Conservation (phyloP, 92 coral and sea anemone genomes). For the Diadumene lineata region DNA sequence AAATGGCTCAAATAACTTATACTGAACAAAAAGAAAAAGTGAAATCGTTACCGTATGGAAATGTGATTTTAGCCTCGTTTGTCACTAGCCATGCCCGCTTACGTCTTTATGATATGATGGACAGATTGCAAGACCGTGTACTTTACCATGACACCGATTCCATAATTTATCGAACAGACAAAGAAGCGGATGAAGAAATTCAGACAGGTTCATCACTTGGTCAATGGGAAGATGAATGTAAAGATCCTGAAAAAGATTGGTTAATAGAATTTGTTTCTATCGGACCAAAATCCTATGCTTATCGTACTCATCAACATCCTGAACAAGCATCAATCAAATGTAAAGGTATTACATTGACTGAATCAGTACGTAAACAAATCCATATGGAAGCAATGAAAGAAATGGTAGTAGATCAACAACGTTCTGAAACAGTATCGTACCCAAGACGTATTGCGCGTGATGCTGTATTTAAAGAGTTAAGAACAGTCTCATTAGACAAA, state of each 20-base stretch:
- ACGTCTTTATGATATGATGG: not conserved
- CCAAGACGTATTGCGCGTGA: constrained; percentile 4
- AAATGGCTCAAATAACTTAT: constrained; percentile 11
- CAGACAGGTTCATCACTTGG: constrained; percentile 5
- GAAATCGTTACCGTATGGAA: not conserved
- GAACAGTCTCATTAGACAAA: not conserved
- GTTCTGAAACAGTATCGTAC: not conserved
- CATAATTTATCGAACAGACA: not conserved
- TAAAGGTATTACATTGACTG: constrained; percentile 13
- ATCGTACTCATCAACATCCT: constrained; percentile 6
- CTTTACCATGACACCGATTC: constrained; percentile 35
- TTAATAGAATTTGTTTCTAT: constrained; percentile 10
- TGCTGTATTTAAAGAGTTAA: not conserved
- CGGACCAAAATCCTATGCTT: constrained; percentile 30
- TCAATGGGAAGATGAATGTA: constrained; percentile 7
- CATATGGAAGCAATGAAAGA: constrained; percentile 1
- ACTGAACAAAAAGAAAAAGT: not conserved
- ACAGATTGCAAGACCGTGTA: constrained; percentile 10
- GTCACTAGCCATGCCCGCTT: constrained; percentile 15
- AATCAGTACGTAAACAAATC: not conserved
- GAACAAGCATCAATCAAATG: constrained; percentile 16
- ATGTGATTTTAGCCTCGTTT: constrained; percentile 16
- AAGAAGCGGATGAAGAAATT: not conserved
- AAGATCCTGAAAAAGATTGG: constrained; percentile 1
- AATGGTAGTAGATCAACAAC: not conserved